Evolutionary conservation across 2,888 invertebrate genomes (phyloP).

Genomic region (Nycteola revayana): DNA sequence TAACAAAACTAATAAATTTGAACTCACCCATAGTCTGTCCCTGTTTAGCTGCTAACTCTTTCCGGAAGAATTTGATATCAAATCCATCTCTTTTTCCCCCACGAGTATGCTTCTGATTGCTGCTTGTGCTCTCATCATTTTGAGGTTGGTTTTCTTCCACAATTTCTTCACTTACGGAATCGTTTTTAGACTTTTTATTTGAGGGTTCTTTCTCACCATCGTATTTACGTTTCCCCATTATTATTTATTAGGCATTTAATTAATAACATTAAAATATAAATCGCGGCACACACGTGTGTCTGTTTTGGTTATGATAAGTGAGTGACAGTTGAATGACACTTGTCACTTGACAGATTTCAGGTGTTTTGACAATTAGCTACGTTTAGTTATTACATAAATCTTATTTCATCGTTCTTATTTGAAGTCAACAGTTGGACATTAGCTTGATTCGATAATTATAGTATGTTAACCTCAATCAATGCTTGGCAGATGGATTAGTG

Average conservation of each 20-base stretch:
- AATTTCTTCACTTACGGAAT: conserved; percentile 28
- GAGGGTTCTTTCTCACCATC: conserved; percentile 38
- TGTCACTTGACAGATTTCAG: no score
- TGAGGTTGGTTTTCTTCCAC: conserved; percentile 48
- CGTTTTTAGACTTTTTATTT: conserved; percentile 47
- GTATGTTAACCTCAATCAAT: no score
- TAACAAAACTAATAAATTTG: background rate
- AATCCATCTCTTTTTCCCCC: conserved; percentile 55
- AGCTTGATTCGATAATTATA: no score
- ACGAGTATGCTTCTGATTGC: conserved; percentile 24
- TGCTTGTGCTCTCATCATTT: conserved; percentile 30
- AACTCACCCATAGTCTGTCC: conserved; percentile 81
- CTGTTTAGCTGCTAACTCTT: conserved; percentile 72
- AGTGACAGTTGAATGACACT: conserved; percentile 9
- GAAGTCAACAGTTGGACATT: no score
- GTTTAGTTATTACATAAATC: no score
- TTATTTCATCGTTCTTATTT: no score
- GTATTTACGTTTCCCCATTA: conserved; percentile 68
- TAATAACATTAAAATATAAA: background rate
- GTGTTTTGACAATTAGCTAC: no score
- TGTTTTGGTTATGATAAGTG: conserved; percentile 40
- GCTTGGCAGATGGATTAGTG: no score
- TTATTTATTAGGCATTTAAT: conserved; percentile 18
- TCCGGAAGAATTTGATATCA: conserved; percentile 83
- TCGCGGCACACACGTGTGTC: conserved; percentile 36